Evolutionary conservation across 2,888 invertebrate genomes (phyloP), one percentile per base, ranked within the genome.

Genomic region (Drosophila diplacantha): DNA sequence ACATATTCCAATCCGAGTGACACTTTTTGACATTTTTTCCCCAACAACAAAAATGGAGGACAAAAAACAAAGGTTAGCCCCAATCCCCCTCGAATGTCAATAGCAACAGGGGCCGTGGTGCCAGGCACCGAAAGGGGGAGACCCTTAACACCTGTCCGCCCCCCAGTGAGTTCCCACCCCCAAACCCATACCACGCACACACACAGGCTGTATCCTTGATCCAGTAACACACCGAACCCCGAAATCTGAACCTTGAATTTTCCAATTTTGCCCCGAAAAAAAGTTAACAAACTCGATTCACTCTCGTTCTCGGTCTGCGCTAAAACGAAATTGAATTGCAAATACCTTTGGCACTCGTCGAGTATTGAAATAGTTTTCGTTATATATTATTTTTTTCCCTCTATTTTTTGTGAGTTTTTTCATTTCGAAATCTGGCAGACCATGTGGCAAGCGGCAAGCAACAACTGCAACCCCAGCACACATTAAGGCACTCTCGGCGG

Each of bases 361-460:
- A 46, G 46, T 62, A 65, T 56, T 67, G 58, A 58, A 67, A 65
- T 68, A 67, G 65, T 67, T 65, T 67, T 60, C 50, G 39, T 49
- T 58, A n/a, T 16, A 44, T 31, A 26, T 20, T 18, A 34, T 37
- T n/a, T 46, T 22, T 18, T 18, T 34, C n/a, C n/a, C n/a, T n/a
- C 8, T 8, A 5, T 44, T 14, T 31, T 31, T 31, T 31, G 24
- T 41, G 4, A 14, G 7, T 44, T 31, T 44, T 44, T 44, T 18
- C 14, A 50, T 61, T 61, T 62, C 24, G 41, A 49, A 49, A 60
- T 43, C 5, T 31, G 4, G 61, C 22, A 31, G 61, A 39, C 61
- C 60, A 60, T 60, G 61, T 60, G 61, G 61, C 60, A 60, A 47
- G 34, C 39, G 47, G 29, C 41, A 34, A 29, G 31, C 38, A 38